A percentile compares a stretch with the other conserved stretches of the same genome.
phyloP scores from a whole-genome alignment of 2,797 vertebrate genomes.

The Anisognathus igniventris region DNA sequence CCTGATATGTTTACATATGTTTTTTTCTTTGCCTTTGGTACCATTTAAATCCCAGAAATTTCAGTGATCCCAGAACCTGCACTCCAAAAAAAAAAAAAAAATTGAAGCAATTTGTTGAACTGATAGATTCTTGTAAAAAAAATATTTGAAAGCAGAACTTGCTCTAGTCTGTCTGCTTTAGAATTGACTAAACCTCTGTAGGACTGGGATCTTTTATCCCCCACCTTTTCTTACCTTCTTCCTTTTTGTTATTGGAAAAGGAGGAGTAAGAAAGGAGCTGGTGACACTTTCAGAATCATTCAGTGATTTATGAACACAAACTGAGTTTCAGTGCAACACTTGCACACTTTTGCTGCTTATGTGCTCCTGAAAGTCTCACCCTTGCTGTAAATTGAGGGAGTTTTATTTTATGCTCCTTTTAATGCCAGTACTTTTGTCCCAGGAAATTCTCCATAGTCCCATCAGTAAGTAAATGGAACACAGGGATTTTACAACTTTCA shows the following conservation, averaged over 20 bases:
- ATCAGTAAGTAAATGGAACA: slow-evolving; percentile 40
- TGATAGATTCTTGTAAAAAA: background rate
- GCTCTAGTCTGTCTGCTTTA: background rate
- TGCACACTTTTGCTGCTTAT: background rate
- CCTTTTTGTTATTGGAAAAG: background rate
- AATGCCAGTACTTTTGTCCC: slow-evolving; percentile 28
- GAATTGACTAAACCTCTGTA: background rate
- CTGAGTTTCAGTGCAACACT: background rate
- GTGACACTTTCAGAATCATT: background rate
- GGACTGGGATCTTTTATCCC: background rate
- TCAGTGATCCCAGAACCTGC: background rate
- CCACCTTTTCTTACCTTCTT: accelerated
- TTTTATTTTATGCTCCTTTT: slow-evolving; percentile 9
- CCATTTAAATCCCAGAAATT: background rate
- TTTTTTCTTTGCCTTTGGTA: background rate
- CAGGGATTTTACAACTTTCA: background rate
- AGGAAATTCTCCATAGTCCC: slow-evolving; percentile 49
- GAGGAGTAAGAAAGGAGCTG: background rate
- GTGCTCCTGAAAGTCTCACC: background rate
- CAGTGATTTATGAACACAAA: background rate
- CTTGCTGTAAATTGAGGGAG: background rate
- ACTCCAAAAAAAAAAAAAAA: background rate
- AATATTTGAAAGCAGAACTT: background rate
- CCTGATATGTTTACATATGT: background rate
- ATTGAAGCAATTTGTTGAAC: background rate